These are phyloP conservation scores for Cololabis saira DNA, from an alignment of 2,113 vertebrate species.

Conservation along the genomic window DNA sequence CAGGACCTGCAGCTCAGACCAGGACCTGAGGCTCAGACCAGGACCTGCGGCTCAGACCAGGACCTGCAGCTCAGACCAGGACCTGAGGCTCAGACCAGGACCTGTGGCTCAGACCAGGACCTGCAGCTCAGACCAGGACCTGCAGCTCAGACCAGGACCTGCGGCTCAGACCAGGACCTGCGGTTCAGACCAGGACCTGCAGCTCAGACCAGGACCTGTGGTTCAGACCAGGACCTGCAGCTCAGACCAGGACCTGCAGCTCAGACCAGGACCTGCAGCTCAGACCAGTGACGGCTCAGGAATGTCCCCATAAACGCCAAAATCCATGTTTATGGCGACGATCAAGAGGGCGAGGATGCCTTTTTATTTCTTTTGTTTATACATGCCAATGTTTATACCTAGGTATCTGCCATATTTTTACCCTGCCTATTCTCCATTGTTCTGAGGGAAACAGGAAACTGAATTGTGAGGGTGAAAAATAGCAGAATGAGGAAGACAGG, in stretches of 20 bases:
- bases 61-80: no score
- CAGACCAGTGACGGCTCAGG: no score
- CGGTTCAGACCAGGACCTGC: constrained; percentile 52
- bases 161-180: no score
- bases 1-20: constrained; percentile 11
- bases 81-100: constrained; percentile 29
- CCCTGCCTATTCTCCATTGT: constrained; percentile 61
- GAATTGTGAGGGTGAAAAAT: constrained; percentile 61
- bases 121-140: no score
- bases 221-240: no score
- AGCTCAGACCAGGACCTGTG: constrained; percentile 18
- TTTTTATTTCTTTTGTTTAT: background rate
- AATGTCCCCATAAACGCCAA: no score
- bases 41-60: constrained; percentile 39
- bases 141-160: constrained; percentile 12
- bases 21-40: no score
- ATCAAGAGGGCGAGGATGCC: background rate
- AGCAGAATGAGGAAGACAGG: constrained; percentile 62
- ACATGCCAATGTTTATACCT: constrained; percentile 45
- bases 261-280: constrained; percentile 19
- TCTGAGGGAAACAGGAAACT: constrained; percentile 74
- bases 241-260: constrained; percentile 46
- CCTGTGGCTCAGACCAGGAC: no score
- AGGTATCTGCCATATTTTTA: constrained; percentile 26
- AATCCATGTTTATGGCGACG: background rate